Conservation (phyloP, 2,888 invertebrate genomes). For the Nasonia oneida region DNA sequence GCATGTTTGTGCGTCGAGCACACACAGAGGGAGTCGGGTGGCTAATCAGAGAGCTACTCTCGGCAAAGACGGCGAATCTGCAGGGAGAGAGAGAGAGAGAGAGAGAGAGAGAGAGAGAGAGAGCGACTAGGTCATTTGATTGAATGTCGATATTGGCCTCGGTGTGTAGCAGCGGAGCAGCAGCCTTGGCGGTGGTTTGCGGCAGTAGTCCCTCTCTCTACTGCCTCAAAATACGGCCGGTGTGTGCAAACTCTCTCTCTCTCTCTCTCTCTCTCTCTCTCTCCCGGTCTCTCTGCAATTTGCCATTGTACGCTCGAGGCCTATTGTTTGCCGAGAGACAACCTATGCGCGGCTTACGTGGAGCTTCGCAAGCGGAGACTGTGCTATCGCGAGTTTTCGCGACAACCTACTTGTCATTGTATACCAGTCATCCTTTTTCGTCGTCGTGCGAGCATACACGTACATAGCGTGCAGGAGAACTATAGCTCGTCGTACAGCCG, state of each 20-base stretch:
- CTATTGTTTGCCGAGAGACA: conserved; percentile 21
- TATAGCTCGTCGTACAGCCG: not conserved
- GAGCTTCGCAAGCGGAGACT: not conserved
- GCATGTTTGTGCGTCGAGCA: not conserved
- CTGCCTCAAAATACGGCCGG: not conserved
- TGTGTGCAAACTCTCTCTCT: not conserved
- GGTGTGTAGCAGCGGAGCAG: not conserved
- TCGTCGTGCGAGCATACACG: not conserved
- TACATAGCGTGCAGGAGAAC: not conserved
- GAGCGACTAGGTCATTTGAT: conserved; percentile 7
- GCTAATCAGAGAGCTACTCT: conserved; percentile 21
- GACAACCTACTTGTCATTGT: not conserved
- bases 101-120: not conserved
- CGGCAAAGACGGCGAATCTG: conserved; percentile 13
- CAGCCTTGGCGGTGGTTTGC: conserved; percentile 5
- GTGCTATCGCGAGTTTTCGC: not conserved
- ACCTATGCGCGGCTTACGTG: not conserved
- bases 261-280: not conserved
- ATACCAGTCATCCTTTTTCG: no score
- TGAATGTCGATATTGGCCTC: conserved; percentile 28
- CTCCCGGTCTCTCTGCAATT: conserved; percentile 3
- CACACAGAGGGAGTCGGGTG: not conserved
- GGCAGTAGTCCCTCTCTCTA: not conserved
- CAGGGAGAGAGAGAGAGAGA: not conserved
- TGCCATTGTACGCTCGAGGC: conserved; percentile 16